Evolutionary conservation across 2,888 invertebrate genomes (phyloP).

Genomic region (Cosmopolites sordidus): DNA sequence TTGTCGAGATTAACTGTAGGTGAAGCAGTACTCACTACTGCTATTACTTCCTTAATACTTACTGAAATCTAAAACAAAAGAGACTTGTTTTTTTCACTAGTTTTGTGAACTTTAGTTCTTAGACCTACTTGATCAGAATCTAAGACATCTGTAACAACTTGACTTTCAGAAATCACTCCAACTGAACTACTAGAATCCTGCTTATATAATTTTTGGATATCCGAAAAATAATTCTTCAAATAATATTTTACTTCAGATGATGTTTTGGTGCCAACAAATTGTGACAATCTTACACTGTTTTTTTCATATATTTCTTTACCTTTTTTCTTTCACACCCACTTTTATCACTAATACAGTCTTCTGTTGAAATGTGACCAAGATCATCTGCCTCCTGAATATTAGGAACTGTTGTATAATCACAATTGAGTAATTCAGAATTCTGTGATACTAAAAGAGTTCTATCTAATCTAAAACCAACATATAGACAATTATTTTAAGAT

Average conservation of each 20-base stretch:
- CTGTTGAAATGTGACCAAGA: conserved; percentile 37
- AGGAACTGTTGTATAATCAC: conserved; percentile 61
- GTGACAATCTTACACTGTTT: conserved; percentile 57
- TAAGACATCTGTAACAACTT: conserved; percentile 31
- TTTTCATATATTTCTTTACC: conserved; percentile 65
- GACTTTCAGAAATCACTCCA: conserved; percentile 22
- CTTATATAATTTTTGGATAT: conserved; percentile 28
- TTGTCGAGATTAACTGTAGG: conserved; percentile 43
- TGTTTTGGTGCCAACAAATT: conserved; percentile 62
- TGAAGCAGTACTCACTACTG: conserved; percentile 52
- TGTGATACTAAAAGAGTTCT: conserved; percentile 37
- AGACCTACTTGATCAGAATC: conserved; percentile 36
- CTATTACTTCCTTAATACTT: conserved; percentile 54
- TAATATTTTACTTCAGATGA: conserved; percentile 63
- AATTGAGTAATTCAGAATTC: conserved; percentile 49
- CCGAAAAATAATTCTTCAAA: conserved; percentile 54
- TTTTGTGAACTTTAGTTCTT: too few relatives aligned
- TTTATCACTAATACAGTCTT: conserved; percentile 45
- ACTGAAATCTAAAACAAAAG: conserved; percentile 50
- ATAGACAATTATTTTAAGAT: not conserved
- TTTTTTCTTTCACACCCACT: conserved; percentile 54
- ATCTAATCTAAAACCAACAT: conserved; percentile 28
- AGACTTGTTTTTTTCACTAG: conserved; percentile 1
- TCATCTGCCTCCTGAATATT: conserved; percentile 26
- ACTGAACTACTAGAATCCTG: conserved; percentile 28